Conservation (phyloP, 2,888 invertebrate genomes). For the Tenthredo distinguenda region DNA sequence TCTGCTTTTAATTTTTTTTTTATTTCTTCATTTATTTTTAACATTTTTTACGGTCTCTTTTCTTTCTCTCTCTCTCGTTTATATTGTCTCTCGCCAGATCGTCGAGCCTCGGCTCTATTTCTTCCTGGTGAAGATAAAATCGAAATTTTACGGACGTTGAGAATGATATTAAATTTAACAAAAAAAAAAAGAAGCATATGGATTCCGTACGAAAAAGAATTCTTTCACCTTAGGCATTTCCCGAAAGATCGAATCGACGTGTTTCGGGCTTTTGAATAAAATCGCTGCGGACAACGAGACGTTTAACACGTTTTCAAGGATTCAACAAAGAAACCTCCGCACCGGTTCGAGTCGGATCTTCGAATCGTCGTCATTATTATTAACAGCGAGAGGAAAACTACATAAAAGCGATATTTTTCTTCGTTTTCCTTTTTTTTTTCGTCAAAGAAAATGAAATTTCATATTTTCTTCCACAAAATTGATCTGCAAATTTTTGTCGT, state of each 20-base stretch:
- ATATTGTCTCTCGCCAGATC: not conserved
- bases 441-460: not conserved
- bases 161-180: not conserved
- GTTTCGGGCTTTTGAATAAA: not conserved
- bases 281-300: not conserved
- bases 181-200: not conserved
- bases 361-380: not conserved
- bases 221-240: not conserved
- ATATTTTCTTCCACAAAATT: not conserved
- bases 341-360: not conserved
- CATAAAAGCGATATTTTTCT: too few relatives aligned
- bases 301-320: slow-evolving; percentile 4
- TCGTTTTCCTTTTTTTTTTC: not conserved
- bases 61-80: not conserved
- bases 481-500: not conserved
- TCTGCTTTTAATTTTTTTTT: slow-evolving; percentile 6
- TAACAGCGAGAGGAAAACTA: not conserved
- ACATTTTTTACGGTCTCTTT: not conserved
- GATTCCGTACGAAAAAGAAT: not conserved
- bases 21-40: not conserved
- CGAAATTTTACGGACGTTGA: not conserved
- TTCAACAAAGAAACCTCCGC: not conserved
- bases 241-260: not conserved
- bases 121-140: slow-evolving; percentile 21
- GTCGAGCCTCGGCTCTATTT: not conserved